Evolutionary conservation across 2,797 vertebrate species (phyloP).

Genomic region (Dipus sagitta): DNA sequence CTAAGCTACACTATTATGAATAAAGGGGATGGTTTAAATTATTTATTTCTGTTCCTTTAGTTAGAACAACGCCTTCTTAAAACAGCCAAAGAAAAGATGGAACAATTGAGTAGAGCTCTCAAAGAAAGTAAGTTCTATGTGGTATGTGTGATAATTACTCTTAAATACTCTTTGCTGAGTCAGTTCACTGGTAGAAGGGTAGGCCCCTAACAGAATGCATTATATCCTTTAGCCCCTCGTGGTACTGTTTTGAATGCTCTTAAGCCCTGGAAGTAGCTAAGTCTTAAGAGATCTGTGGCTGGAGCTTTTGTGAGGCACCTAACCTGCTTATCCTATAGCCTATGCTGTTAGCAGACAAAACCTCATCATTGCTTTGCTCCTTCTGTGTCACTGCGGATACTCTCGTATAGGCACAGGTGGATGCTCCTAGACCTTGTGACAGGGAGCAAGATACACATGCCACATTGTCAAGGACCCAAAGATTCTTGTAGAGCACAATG

Average conservation of each 20-base stretch:
- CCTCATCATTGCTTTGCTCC: not conserved
- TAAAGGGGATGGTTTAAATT: constrained; percentile 60
- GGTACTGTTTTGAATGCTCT: not conserved
- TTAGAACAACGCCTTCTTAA: constrained; percentile 98
- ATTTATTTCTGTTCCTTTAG: constrained; percentile 87
- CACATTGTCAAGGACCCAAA: not conserved
- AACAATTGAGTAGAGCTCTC: constrained; percentile 97
- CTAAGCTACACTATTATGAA: constrained; percentile 41
- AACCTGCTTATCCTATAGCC: not conserved
- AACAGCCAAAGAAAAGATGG: constrained; percentile 99
- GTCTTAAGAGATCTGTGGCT: not conserved
- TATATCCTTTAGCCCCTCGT: not conserved
- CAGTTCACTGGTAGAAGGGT: constrained; percentile 22
- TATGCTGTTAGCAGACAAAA: not conserved
- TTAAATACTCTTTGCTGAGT: constrained; percentile 46
- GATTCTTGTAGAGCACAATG: not conserved
- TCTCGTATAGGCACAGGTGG: not conserved
- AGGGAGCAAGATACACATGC: not conserved
- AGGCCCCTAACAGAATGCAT: not conserved
- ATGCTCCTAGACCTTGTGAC: not conserved
- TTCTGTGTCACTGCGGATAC: not conserved
- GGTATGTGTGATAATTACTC: constrained; percentile 33
- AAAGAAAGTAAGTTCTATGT: constrained; percentile 93
- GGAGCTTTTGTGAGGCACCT: not conserved
- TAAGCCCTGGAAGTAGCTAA: not conserved